These are phyloP conservation scores for Cantharis rustica DNA, from an alignment of 2,888 invertebrate species.

Conservation along the genomic window DNA sequence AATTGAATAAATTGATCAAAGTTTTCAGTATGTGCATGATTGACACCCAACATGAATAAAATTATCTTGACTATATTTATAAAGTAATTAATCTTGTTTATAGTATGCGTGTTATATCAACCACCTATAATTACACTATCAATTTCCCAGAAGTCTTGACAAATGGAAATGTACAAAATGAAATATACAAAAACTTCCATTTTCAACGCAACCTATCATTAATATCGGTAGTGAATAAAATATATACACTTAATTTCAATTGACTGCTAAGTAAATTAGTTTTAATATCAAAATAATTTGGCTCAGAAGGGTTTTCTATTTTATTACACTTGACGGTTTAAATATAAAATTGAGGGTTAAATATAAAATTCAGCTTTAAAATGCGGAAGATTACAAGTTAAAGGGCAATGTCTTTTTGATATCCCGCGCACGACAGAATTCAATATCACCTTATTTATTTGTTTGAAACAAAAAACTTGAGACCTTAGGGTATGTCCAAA, in stretches of 20 bases:
- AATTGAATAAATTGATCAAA: neutral
- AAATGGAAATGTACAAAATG: conserved; percentile 31
- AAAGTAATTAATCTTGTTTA: conserved; percentile 44
- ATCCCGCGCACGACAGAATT: conserved; percentile 6
- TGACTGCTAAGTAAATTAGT: conserved; percentile 20
- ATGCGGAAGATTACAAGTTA: neutral
- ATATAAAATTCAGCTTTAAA: neutral
- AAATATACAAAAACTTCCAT: conserved; percentile 25
- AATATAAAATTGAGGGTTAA: neutral
- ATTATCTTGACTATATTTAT: conserved; percentile 39
- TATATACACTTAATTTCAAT: conserved; percentile 13
- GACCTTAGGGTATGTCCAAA: conserved; percentile 4
- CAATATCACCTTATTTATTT: conserved; percentile 8
- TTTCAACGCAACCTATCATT: conserved; percentile 18
- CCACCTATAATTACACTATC: conserved; percentile 41
- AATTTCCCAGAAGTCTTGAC: conserved; percentile 34
- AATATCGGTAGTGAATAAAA: neutral
- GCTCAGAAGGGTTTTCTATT: neutral
- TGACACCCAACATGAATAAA: conserved; percentile 29
- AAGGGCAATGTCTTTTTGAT: conserved; percentile 3
- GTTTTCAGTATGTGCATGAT: conserved; percentile 6
- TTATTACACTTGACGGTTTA: neutral
- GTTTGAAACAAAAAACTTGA: conserved; percentile 14
- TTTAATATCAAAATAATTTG: conserved; percentile 13
- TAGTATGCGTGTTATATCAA: conserved; percentile 40